Percentiles rank a stretch among this genome's conserved stretches.
Evolutionary conservation across 2,113 vertebrate genomes (phyloP).

Genomic region (Labeo catla): DNA sequence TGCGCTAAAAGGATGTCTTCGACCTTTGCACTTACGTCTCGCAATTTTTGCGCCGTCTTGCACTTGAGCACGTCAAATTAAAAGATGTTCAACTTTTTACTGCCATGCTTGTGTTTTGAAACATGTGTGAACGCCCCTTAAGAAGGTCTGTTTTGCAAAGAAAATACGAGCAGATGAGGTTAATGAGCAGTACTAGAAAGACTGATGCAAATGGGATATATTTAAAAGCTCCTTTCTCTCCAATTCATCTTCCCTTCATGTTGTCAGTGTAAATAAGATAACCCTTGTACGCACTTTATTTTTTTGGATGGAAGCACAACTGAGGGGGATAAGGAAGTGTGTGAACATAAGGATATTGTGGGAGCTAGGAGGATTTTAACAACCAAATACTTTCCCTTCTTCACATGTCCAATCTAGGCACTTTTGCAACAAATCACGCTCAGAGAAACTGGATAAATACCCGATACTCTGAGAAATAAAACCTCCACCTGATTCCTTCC

Average conservation of each 20-base stretch:
- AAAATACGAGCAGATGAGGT: neutral
- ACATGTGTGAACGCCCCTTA: neutral
- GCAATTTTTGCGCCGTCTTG: neutral
- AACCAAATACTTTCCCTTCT: neutral
- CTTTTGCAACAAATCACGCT: neutral
- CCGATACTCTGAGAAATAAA: neutral
- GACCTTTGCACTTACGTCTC: neutral
- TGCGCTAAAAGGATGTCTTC: neutral
- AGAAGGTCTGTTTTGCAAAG: neutral
- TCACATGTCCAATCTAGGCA: neutral
- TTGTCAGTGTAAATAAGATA: constrained; percentile 7
- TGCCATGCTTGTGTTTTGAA: neutral
- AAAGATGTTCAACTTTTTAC: neutral
- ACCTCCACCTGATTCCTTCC: constrained; percentile 3
- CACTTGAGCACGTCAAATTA: neutral
- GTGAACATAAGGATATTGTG: constrained; percentile 7
- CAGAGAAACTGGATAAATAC: neutral
- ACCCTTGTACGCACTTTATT: neutral
- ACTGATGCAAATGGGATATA: neutral
- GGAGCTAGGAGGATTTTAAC: neutral
- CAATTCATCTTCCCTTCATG: neutral
- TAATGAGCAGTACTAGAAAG: neutral
- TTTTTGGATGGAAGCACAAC: neutral
- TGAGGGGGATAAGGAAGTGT: neutral
- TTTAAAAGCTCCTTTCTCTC: neutral